Base-by-base conservation (phyloP, 2,797 vertebrate genomes). In the Aerospiza tachiro region DNA sequence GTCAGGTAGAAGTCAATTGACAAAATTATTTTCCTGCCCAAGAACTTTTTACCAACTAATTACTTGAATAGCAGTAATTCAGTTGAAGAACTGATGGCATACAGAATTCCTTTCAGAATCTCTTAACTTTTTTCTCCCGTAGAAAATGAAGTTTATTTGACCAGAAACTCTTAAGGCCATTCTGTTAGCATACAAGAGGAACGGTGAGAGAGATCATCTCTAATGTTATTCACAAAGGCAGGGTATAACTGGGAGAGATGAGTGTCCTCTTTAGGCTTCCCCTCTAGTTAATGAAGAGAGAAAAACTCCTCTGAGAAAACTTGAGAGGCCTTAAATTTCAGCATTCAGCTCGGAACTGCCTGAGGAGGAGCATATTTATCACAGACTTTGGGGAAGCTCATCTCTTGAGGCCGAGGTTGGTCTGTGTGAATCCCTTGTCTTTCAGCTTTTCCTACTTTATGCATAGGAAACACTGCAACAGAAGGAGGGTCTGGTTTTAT, bases 1-100 rank as follows among this genome's bases (percentile, higher is more conserved):
- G 58, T 78, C 67, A 96, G 93, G 73, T 94, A 84, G 90, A 97
- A 96, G 45, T 61, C 47, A 65, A 50, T 15, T 73, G 94, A 89
- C 82, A 49, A 74, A 44, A 26, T n/a, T 91, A 29, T 53, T 95
- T 95, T 96, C 63, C 58, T 81, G 42, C 42, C 47, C 29, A 53
- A 31, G 62, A 90, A 52, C 72, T 23, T 91, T 95, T 92, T 81
- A 26, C 23, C 3, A 2, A 23, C 38, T 71, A 22, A 44, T 66
- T 72, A 42, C 47, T 52, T 74, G 47, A 88, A 58, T 66, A 79
- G 56, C 55, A 83, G 62, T 90, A 83, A 71, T 82, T 82, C 45
- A 65, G 15, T 35, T 78, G 35, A 78, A 87, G 52, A 91, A 93
- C 15, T 4, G 4, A 1, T 67, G 49, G 52, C 40, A 36, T 58